phyloP scores from a whole-genome alignment of 2,113 vertebrate genomes.

The Potamarius usumacintae region DNA sequence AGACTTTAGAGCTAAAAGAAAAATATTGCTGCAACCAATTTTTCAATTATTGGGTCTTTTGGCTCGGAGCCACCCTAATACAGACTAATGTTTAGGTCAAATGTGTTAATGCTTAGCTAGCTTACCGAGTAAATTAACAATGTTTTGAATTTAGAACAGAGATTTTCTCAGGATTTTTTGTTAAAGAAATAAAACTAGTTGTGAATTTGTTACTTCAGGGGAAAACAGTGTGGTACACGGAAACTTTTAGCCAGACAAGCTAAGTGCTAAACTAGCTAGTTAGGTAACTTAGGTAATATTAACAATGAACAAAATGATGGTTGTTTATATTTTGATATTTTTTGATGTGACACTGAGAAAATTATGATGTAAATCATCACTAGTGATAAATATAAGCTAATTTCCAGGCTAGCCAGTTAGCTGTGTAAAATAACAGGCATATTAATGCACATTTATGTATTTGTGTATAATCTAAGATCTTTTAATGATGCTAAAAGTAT shows the following conservation, averaged over 20 bases:
- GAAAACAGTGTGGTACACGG: not conserved
- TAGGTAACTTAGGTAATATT: not conserved
- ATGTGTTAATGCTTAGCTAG: not conserved
- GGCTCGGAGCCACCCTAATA: too few species aligned
- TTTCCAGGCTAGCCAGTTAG: not conserved
- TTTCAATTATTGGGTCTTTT: too few species aligned
- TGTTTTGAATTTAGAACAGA: not conserved
- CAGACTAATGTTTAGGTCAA: not conserved
- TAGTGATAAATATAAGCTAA: not conserved
- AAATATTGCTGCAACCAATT: too few species aligned
- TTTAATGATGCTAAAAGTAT: not conserved
- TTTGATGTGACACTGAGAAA: not conserved
- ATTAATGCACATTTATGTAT: not conserved
- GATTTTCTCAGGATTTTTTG: not conserved
- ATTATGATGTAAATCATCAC: not conserved
- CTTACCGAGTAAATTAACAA: not conserved
- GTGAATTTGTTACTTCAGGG: not conserved
- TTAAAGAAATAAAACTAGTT: not conserved
- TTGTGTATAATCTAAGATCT: not conserved
- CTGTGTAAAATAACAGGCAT: not conserved
- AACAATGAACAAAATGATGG: not conserved
- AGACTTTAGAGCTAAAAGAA: too few species aligned
- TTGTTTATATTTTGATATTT: not conserved
- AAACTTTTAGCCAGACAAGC: not conserved
- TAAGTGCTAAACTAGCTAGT: not conserved